A percentile compares a stretch with the other conserved stretches of the same genome.
Evolutionary conservation across 1,140 invertebrate species (phyloP).

Genomic region (Aphaenogaster ashmeadi): DNA sequence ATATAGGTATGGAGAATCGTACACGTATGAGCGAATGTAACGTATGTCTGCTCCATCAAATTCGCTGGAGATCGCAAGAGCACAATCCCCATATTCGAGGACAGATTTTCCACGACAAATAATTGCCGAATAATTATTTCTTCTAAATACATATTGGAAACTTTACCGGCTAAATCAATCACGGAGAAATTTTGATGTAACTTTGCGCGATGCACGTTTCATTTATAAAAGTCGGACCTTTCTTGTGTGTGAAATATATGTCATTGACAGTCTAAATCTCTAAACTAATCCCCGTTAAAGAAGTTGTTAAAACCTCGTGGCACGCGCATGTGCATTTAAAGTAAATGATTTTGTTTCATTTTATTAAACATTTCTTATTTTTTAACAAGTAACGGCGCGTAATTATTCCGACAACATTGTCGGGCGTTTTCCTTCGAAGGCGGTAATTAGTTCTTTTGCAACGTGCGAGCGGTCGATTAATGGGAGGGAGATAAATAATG

Average conservation of each 20-base stretch:
- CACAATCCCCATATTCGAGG: not conserved
- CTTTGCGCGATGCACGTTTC: too few species aligned
- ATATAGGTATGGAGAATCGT: constrained; percentile 57
- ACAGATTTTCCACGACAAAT: not conserved
- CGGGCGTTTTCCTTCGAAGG: not conserved
- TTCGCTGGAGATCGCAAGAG: not conserved
- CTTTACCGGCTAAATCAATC: not conserved
- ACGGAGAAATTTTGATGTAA: not conserved
- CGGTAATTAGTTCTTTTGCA: constrained; percentile 36
- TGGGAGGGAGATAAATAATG: constrained; percentile 55
- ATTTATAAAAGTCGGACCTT: not conserved
- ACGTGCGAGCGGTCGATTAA: constrained; percentile 44
- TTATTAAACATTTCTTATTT: not conserved
- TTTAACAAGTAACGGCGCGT: not conserved
- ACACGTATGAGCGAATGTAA: constrained; percentile 56
- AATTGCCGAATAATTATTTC: not conserved
- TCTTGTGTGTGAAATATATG: not conserved
- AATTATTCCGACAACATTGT: constrained; percentile 1
- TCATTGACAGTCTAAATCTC: not conserved
- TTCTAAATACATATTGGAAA: not conserved
- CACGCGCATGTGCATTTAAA: too few species aligned
- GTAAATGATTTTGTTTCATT: not conserved
- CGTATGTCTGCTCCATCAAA: constrained; percentile 14
- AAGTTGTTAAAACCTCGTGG: too few species aligned
- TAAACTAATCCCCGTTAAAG: not conserved